Conservation (phyloP, 23 tunicate genomes). For the Oikopleura vanhoeffeni region DNA sequence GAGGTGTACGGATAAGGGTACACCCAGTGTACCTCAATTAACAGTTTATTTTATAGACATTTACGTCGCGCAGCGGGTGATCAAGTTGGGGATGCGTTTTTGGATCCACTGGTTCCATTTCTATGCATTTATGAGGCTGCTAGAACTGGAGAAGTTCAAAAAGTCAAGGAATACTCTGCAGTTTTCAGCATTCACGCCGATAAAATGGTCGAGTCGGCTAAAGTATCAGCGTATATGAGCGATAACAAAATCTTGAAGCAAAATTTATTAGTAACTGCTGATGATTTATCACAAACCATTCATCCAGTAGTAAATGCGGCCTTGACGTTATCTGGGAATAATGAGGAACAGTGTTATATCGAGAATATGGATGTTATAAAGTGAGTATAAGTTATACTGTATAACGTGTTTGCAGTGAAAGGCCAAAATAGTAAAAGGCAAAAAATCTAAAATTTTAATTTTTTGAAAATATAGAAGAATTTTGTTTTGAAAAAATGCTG, state of each 20-base stretch:
- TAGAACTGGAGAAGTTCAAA: not conserved
- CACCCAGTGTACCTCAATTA: too few relatives aligned
- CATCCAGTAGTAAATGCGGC: not conserved
- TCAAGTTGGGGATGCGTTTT: not conserved
- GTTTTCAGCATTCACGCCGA: not conserved
- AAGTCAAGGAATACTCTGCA: not conserved
- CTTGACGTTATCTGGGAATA: not conserved
- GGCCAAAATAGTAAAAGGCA: too few relatives aligned
- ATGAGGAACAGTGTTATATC: not conserved
- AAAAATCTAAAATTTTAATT: too few relatives aligned
- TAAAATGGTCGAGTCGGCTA: not conserved
- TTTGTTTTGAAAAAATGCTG: too few relatives aligned
- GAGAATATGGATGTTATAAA: not conserved
- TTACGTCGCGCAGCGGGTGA: not conserved
- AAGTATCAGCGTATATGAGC: not conserved
- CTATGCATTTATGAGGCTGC: not conserved
- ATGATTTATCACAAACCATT: not conserved
- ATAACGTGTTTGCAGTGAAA: too few relatives aligned
- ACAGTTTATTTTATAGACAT: not conserved
- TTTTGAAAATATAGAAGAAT: too few relatives aligned
- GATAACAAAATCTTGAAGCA: not conserved
- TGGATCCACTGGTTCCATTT: not conserved
- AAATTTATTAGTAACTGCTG: not conserved
- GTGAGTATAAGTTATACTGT: not conserved
- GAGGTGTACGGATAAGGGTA: too few relatives aligned